Evolutionary conservation across 2,888 invertebrate genomes (phyloP).

Genomic region (Melieria picta): DNA sequence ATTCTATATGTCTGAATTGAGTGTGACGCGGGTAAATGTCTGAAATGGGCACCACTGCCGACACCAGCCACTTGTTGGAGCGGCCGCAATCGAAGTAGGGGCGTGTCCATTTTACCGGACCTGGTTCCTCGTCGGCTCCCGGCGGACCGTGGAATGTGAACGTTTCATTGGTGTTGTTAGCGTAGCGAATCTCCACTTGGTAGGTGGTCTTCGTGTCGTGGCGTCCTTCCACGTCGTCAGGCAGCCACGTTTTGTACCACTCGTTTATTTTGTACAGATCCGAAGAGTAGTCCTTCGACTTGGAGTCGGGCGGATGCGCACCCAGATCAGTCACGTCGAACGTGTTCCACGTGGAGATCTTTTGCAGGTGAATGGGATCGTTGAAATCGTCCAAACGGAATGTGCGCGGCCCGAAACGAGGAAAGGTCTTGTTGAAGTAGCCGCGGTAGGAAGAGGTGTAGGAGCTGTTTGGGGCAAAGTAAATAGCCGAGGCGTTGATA

Average conservation of each 20-base stretch:
- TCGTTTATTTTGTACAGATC: constrained; percentile 92
- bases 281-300: constrained; percentile 88
- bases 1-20: constrained; percentile 91
- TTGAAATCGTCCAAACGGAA: constrained; percentile 92
- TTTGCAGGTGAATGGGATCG: constrained; percentile 93
- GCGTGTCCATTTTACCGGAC: constrained; percentile 92
- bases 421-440: constrained; percentile 95
- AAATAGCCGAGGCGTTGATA: constrained; percentile 91
- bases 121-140: constrained; percentile 88
- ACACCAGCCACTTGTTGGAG: constrained; percentile 95
- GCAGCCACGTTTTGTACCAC: constrained; percentile 93
- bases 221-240: constrained; percentile 82
- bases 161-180: constrained; percentile 95
- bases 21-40: constrained; percentile 96
- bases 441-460: constrained; percentile 95
- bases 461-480: constrained; percentile 93
- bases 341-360: constrained; percentile 94
- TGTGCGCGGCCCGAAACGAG: constrained; percentile 92
- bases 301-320: constrained; percentile 81
- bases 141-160: constrained; percentile 95
- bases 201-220: constrained; percentile 94
- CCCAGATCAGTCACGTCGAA: constrained; percentile 88
- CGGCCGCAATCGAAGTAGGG: constrained; percentile 97
- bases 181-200: constrained; percentile 91
- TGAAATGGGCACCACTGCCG: constrained; percentile 92